These are phyloP conservation scores for Pleuronectes platessa DNA, from an alignment of 2,113 vertebrate genomes.

Conservation along the genomic window DNA sequence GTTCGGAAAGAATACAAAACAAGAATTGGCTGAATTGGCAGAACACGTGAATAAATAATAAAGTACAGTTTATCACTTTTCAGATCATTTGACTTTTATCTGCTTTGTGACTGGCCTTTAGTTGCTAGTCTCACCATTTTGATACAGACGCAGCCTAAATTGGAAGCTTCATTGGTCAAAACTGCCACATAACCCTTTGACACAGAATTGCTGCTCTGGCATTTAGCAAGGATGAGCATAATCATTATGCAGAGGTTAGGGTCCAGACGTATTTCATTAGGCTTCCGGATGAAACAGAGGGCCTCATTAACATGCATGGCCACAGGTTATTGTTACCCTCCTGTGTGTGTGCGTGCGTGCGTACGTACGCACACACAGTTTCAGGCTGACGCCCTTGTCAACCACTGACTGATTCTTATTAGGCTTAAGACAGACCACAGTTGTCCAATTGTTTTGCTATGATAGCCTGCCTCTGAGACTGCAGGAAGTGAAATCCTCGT, in stretches of 20 bases:
- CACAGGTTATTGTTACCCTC: slow-evolving; percentile 64
- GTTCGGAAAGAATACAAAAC: no score
- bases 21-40: not conserved
- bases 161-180: slow-evolving; percentile 67
- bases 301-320: slow-evolving; percentile 65
- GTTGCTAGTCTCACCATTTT: slow-evolving; percentile 30
- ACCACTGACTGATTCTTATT: slow-evolving; percentile 36
- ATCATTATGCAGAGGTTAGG: slow-evolving; percentile 64
- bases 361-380: no score
- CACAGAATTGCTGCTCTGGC: slow-evolving; percentile 67
- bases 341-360: not conserved
- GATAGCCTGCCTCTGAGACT: slow-evolving; percentile 14
- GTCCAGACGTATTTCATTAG: slow-evolving; percentile 59
- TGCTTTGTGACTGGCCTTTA: slow-evolving; percentile 14
- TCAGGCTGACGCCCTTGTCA: slow-evolving; percentile 14
- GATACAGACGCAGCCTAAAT: slow-evolving; percentile 21
- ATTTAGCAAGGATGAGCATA: slow-evolving; percentile 69
- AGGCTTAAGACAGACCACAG: slow-evolving; percentile 35
- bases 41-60: slow-evolving; percentile 9
- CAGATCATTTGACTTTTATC: slow-evolving; percentile 1
- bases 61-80: not conserved
- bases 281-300: slow-evolving; percentile 33
- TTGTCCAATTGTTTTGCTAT: slow-evolving; percentile 44
- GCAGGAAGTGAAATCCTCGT: slow-evolving; percentile 21
- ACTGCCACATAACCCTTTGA: slow-evolving; percentile 47